Base-by-base conservation (phyloP, 2,113 vertebrate genomes). In the Pachyramphus minor region DNA sequence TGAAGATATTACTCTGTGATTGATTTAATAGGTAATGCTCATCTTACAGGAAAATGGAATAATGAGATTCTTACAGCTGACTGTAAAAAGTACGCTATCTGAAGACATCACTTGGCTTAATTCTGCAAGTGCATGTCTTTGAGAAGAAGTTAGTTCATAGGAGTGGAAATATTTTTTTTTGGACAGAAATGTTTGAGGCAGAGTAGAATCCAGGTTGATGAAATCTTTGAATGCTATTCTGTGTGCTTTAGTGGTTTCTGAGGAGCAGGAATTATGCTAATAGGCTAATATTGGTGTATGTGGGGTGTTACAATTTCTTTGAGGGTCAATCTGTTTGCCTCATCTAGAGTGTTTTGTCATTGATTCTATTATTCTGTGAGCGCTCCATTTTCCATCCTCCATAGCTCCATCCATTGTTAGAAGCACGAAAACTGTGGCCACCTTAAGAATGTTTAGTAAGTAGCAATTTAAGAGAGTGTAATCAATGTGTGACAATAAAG, bases 181-280 rank as follows among this genome's bases (percentile, higher is more conserved):
- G 6, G 21, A 31, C 8, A n/a, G 7, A 89, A 85, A 25, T 53
- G 6, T n/a, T 75, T 75, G 23, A 6, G 0, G 0, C 19, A 14
- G 37, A 35, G 17, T 7, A 1, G 7, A 75, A 72, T 72, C 6
- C 12, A 2, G 17, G 17, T 30, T 85, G 30, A 22, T n/a, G 14
- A 78, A 33, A 14, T 17, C 47, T 88, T 79, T 79, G 47, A 76
- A 71, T 59, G 14, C 8, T 88, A 28, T 49, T 53, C 31, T 79
- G 4, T 31, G 41, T 4, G 1, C 25, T 74, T 67, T 47, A 3
- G 1, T 41, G 31, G 16, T 53, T 91, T 81, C n/a, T 89, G 27
- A 66, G 49, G 9, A 71, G 11, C 14, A 69, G 31, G 28, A 78
- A 74, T 35, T 5, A 47, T 8, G 66, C 7, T 53, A 52, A 41